Evolutionary conservation across 2,797 vertebrate species (phyloP).

Genomic region (Arctocebus calabarensis): DNA sequence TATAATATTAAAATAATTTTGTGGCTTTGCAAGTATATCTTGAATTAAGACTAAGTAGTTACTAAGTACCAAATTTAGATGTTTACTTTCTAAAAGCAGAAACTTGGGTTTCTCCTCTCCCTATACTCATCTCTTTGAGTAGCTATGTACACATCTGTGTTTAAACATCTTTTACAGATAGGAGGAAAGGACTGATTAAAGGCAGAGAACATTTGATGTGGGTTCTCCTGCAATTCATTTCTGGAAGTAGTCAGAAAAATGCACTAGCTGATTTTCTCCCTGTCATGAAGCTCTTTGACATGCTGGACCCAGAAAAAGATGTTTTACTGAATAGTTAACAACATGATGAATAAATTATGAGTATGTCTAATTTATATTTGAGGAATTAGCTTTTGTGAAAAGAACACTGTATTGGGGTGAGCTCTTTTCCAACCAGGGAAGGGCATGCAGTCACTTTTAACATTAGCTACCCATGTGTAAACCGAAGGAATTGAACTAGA

Average conservation of each 20-base stretch:
- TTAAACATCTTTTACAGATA: constrained; percentile 89
- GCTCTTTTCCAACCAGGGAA: not conserved
- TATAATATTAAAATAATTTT: constrained; percentile 38
- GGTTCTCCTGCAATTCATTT: constrained; percentile 99
- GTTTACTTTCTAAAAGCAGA: not conserved
- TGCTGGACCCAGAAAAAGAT: constrained; percentile 98
- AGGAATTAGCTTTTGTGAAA: constrained; percentile 36
- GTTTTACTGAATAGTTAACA: constrained; percentile 56
- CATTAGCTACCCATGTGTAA: not conserved
- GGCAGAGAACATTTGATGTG: constrained; percentile 99
- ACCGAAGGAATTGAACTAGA: constrained; percentile 7
- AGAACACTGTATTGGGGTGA: not conserved
- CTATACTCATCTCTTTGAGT: not conserved
- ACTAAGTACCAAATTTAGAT: constrained; percentile 14
- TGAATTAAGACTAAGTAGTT: constrained; percentile 18
- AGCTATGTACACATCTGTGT: not conserved
- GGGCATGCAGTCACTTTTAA: not conserved
- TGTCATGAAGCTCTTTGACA: constrained; percentile 99
- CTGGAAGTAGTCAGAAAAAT: constrained; percentile 99
- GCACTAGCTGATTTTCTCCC: constrained; percentile 97
- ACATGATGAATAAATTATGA: not conserved
- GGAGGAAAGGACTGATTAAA: constrained; percentile 98
- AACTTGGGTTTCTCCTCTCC: not conserved
- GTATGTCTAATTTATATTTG: not conserved
- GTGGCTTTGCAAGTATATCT: not conserved